Evolutionary conservation across 2,113 vertebrate genomes (phyloP), one percentile per base, ranked within the genome.

Genomic region (Oceanodroma tethys): DNA sequence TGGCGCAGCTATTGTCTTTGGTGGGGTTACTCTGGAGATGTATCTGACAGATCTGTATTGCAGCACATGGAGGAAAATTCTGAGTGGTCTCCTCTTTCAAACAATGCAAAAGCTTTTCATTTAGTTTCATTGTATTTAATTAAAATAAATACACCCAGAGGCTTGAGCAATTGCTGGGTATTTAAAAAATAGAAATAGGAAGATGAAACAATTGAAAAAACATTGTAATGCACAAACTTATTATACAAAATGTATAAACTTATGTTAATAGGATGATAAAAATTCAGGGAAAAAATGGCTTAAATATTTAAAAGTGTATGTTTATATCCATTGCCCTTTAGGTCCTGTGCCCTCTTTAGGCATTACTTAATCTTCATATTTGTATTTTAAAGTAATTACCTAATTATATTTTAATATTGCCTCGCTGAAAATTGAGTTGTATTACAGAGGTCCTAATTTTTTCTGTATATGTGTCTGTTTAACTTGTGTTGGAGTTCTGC

Each of bases 131-230:
- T 94, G 84, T 91, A 66, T 93, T 95, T 96, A 95, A 97, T 97
- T 95, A 96, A 97, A 95, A 95, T 91, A 95, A 95, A 95, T 94
- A 93, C 32, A 90, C 89, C 87, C 93, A 88, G 93, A 96, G 93
- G 95, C 95, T 93, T 88, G 63, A 97, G 91, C 75, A 90, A 48
- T 93, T 93, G 55, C 78, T 94, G 47, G 15, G 40, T 96, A 40
- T 91, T 96, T 86, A 94, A 90, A 94, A 96, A 86, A 73, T 27
- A 94, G 45, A 88, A 94, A 88, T 70, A 84, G 66, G 68, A 87
- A 87, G 91, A 94, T 97, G 91, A 96, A 95, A 92, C 81, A 93
- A 80, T 89, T 88, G 88, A 42, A 90, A 91, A 93, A 90, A 32
- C 12, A 60, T 38, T 85, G 55, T 88, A 47, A 89, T 59, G 81